A percentile compares a stretch with the other conserved stretches of the same genome.
phyloP scores from a whole-genome alignment of 2,113 vertebrate species.

The Tympanuchus pallidicinctus region DNA sequence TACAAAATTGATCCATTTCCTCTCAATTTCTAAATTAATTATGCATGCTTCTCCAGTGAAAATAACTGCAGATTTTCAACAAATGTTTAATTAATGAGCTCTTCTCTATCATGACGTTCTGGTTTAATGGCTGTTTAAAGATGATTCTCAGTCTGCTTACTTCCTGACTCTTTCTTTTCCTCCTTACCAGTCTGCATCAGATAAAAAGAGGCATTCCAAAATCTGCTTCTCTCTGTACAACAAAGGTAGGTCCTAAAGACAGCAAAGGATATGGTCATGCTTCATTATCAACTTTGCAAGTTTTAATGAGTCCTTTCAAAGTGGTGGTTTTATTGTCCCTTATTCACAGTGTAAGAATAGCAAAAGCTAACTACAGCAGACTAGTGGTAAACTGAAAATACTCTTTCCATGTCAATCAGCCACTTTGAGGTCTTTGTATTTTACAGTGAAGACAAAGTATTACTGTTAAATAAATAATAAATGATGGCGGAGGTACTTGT shows the following conservation, averaged over 20 bases:
- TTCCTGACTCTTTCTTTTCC: background rate
- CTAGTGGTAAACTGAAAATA: background rate
- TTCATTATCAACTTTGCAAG: background rate
- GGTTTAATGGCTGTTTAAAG: background rate
- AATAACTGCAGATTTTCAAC: background rate
- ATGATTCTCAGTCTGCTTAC: background rate
- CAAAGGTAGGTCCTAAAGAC: background rate
- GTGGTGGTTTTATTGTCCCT: fast-evolving
- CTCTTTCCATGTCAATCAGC: background rate
- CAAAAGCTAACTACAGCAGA: background rate
- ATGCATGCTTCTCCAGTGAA: background rate
- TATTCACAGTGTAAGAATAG: background rate
- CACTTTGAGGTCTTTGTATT: background rate
- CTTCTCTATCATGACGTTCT: background rate
- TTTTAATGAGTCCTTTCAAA: background rate
- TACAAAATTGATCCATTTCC: background rate
- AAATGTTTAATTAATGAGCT: conserved; percentile 7
- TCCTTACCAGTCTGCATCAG: background rate
- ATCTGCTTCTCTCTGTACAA: background rate
- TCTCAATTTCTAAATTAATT: background rate
- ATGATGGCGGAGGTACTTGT: too few species aligned
- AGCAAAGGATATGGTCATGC: fast-evolving
- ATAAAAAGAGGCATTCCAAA: background rate
- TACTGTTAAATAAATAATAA: background rate
- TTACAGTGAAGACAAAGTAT: background rate